A percentile compares a stretch with the other conserved stretches of the same genome.
Conservation (phyloP, 2,113 vertebrate genomes). For the Notarius lentiginosus region DNA sequence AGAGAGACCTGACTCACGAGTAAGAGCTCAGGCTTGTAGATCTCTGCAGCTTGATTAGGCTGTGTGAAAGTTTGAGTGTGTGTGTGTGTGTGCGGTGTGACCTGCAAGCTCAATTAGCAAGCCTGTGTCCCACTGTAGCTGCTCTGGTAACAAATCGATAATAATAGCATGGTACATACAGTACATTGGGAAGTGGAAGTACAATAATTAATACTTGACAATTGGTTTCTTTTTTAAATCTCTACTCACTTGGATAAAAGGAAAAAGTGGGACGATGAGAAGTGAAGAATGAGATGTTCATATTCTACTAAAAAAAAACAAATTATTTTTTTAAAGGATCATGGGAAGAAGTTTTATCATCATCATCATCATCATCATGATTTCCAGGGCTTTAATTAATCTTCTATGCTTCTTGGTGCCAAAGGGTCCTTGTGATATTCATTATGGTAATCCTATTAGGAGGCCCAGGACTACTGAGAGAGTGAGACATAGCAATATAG, state of each 20-base stretch:
- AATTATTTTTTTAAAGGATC: neutral
- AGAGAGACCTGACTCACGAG: conserved; percentile 29
- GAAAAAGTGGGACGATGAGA: neutral
- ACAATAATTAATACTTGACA: neutral
- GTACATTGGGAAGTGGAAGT: neutral
- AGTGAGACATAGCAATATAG: conserved; percentile 3
- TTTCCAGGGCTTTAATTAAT: conserved; percentile 60
- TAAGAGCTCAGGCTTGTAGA: conserved; percentile 34
- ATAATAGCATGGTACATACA: conserved; percentile 1
- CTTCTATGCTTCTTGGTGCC: conserved; percentile 57
- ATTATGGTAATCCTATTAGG: conserved; percentile 70
- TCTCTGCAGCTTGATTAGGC: conserved; percentile 1
- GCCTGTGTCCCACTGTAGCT: conserved; percentile 22
- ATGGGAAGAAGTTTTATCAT: neutral
- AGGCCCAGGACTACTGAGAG: neutral
- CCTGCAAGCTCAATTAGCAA: conserved; percentile 26
- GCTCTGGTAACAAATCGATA: conserved; percentile 18
- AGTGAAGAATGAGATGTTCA: neutral
- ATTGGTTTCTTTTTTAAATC: neutral
- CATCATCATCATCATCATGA: conserved; percentile 43
- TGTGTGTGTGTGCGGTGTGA: conserved; percentile 19
- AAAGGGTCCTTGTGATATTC: conserved; percentile 63
- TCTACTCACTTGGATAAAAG: neutral
- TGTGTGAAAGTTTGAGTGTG: conserved; percentile 11
- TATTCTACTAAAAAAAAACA: neutral